Base-by-base conservation (phyloP, 2,113 vertebrate genomes). In the Oophaga pumilio region DNA sequence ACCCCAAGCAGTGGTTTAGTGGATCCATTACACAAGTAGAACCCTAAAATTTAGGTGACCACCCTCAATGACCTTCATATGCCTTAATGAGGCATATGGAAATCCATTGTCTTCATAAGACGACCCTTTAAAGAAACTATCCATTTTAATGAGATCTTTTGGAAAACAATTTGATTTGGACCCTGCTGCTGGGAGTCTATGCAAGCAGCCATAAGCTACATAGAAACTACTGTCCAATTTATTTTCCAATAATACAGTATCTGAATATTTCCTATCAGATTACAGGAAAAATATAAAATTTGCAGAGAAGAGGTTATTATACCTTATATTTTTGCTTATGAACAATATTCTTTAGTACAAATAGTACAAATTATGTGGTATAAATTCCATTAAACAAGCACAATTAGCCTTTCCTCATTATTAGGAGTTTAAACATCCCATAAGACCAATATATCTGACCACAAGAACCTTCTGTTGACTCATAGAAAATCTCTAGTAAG, bases 361-460 rank as follows among this genome's bases (percentile, higher is more conserved):
- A 66, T 53, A 24, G 24, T 28, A 26, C n/a, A 43, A 66, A 50
- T 68, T 14, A 57, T 71, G 12, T 28, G 50, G 73, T 71, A 22
- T 69, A 43, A 22, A 18, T n/a, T 17, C 9, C 62, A 73, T 56
- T 56, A 73, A 26, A 71, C 64, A 73, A 71, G 24, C 66, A 33
- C 50, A 76, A 85, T 85, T 85, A 85, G 56, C 33, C 15, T 76
- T 77, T 24, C 8, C 73, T 50, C 57, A 66, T 85, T 77, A 74
- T 77, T 77, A 77, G 10, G 14, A 66, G 14, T 49, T 26, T 50
- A 26, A 62, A 10, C 10, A 76, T 85, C 84, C 84, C 84, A 49
- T 64, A 77, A 85, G 84, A 77, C 73, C 73, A 62, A 85, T 84
- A 56, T 28, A 71, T 66, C 84, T 85, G 84, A 77, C 84, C 73